Conservation (phyloP, 2,888 invertebrate genomes). For the Scrobipalpa atriplicella region DNA sequence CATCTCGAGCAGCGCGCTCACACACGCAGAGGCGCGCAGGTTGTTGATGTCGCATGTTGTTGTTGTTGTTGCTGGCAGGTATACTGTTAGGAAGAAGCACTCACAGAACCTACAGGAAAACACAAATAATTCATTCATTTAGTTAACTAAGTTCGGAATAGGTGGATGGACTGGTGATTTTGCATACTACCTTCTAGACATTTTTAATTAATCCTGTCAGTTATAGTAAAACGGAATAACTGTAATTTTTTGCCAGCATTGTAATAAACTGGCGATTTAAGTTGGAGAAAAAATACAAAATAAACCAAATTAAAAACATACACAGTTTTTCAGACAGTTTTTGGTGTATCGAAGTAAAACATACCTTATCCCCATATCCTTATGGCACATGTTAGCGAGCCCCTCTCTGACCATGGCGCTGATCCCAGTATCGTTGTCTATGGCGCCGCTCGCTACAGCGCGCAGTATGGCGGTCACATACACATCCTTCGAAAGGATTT, state of each 20-base stretch:
- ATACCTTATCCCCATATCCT: constrained; percentile 41
- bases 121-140: no score
- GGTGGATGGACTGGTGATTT: no score
- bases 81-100: constrained; percentile 45
- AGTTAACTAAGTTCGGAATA: no score
- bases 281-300: no score
- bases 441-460: neutral
- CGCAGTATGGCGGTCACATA: neutral
- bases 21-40: constrained; percentile 39
- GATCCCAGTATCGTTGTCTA: neutral
- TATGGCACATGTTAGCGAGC: constrained; percentile 27
- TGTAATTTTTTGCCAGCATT: no score
- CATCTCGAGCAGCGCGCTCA: constrained; percentile 37
- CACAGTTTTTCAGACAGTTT: no score
- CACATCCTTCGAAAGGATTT: neutral
- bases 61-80: constrained; percentile 36
- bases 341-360: neutral
- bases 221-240: no score
- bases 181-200: no score
- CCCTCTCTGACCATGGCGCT: neutral
- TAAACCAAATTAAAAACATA: no score
- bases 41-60: constrained; percentile 17
- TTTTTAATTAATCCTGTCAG: no score
- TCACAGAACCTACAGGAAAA: constrained; percentile 56
- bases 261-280: no score